Evolutionary conservation across 1,140 invertebrate genomes (phyloP).

Genomic region (Brachionus manjavacas): DNA sequence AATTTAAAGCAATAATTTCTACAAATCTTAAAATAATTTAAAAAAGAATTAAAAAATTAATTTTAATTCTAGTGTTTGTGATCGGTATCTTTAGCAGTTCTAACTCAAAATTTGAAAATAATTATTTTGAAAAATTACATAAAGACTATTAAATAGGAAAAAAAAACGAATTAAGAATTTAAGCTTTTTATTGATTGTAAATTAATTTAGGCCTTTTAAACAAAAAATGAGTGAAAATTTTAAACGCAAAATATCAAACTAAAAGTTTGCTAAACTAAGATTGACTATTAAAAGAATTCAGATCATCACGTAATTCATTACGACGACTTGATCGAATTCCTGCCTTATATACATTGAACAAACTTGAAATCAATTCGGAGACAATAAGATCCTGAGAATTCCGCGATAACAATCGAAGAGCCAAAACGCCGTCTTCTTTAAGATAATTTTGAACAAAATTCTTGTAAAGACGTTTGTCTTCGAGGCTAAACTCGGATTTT

Average conservation of each 20-base stretch:
- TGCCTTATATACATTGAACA: conserved; percentile 33
- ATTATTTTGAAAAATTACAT: no score
- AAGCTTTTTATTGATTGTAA: background rate
- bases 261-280: background rate
- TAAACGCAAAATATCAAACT: background rate
- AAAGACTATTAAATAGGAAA: no score
- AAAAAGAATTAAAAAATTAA: no score
- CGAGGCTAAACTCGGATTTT: background rate
- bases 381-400: conserved; percentile 37
- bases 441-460: conserved; percentile 39
- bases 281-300: background rate
- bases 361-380: conserved; percentile 5
- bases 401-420: conserved; percentile 5
- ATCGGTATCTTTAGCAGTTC: no score
- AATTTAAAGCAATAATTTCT: no score
- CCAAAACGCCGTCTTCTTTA: conserved; percentile 32
- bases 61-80: no score
- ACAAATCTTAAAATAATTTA: no score
- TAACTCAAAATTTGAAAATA: no score
- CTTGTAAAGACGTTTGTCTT: background rate
- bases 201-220: background rate
- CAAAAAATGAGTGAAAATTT: background rate
- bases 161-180: no score
- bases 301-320: background rate
- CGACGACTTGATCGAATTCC: background rate